Conservation (phyloP, 2,888 invertebrate species). For the Oscheius sp. region DNA sequence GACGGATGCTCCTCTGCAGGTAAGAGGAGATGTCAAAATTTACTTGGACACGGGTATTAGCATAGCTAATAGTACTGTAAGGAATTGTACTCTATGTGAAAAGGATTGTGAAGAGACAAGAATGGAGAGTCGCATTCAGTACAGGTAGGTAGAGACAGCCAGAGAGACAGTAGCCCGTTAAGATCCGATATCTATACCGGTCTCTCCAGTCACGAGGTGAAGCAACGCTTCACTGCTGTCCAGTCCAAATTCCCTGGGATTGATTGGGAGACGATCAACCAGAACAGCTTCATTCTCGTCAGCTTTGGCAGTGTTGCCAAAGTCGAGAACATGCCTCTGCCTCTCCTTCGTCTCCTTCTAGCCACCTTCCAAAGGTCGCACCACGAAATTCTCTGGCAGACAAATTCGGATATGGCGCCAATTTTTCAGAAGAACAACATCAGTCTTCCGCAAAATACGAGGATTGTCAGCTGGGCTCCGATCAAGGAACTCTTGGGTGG, state of each 20-base stretch:
- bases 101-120: conserved; percentile 9
- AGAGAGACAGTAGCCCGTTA: background rate
- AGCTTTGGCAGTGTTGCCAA: conserved; percentile 69
- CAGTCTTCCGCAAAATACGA: conserved; percentile 52
- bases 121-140: background rate
- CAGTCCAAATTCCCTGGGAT: conserved; percentile 51
- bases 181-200: conserved; percentile 10
- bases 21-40: background rate
- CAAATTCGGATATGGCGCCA: conserved; percentile 54
- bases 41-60: conserved; percentile 3
- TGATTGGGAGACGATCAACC: conserved; percentile 57
- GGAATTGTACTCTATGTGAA: background rate
- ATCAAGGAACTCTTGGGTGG: conserved; percentile 64
- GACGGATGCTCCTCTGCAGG: background rate
- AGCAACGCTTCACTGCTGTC: background rate
- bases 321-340: conserved; percentile 63
- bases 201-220: conserved; percentile 17
- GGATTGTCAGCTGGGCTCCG: conserved; percentile 64
- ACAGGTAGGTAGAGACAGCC: background rate
- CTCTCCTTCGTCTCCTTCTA: conserved; percentile 53
- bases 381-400: conserved; percentile 62
- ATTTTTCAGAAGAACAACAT: conserved; percentile 40
- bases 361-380: conserved; percentile 45
- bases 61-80: background rate
- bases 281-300: conserved; percentile 59